phyloP scores from a whole-genome alignment of 2,113 vertebrate species.

The Forbesichthys papilliferus region DNA sequence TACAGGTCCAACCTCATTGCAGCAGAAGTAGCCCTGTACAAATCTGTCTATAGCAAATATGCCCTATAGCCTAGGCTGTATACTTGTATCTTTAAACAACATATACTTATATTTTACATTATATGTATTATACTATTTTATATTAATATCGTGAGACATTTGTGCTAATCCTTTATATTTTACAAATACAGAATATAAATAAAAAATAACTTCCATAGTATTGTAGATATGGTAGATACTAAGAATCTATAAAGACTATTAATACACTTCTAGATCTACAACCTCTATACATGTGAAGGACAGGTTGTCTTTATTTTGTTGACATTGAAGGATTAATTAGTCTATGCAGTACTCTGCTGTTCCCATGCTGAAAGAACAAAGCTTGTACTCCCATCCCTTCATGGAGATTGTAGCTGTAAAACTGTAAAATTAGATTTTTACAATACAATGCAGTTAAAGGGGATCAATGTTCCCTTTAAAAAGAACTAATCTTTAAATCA shows the following conservation, averaged over 20 bases:
- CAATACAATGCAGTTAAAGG: not conserved
- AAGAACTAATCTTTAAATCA: too few relatives aligned
- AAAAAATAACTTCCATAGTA: not conserved
- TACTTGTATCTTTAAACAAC: not conserved
- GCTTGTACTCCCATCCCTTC: not conserved
- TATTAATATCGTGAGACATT: not conserved
- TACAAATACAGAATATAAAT: not conserved
- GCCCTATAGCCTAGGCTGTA: not conserved
- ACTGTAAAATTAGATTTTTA: not conserved
- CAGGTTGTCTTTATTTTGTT: not conserved
- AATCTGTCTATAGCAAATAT: not conserved
- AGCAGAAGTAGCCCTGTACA: not conserved
- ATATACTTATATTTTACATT: not conserved
- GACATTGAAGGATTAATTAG: not conserved
- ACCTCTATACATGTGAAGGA: not conserved
- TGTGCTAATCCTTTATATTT: not conserved
- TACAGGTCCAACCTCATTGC: not conserved
- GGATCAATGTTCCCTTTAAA: too few relatives aligned
- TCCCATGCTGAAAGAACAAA: constrained; percentile 1
- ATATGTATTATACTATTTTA: not conserved
- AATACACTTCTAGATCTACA: not conserved
- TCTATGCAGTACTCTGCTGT: not conserved
- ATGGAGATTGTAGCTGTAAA: not conserved
- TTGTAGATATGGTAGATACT: not conserved
- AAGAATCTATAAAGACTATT: not conserved